Percentiles rank a stretch among this genome's conserved stretches.
phyloP scores from a whole-genome alignment of 2,888 invertebrate genomes.

The Arenicola marina region DNA sequence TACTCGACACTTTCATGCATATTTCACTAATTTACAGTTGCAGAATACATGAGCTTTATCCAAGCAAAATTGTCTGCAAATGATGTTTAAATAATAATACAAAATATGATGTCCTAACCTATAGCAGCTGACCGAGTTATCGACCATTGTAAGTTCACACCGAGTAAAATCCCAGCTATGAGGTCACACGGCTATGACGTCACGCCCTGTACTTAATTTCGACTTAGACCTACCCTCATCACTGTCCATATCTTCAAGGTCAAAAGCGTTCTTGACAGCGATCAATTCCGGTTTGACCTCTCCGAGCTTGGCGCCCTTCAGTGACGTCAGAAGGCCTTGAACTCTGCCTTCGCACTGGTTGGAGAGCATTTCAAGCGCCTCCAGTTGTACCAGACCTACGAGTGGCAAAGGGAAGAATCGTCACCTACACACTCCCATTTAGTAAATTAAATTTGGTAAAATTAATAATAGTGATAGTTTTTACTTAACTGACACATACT shows the following conservation, averaged over 20 bases:
- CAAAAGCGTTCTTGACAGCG: conserved; percentile 72
- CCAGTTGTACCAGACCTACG: conserved; percentile 75
- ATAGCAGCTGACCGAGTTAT: not conserved
- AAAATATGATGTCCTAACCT: too few relatives aligned
- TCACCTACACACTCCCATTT: too few relatives aligned
- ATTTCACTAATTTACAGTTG: too few relatives aligned
- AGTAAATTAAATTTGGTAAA: too few relatives aligned
- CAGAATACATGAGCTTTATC: too few relatives aligned
- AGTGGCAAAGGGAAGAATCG: too few relatives aligned
- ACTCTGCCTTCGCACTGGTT: conserved; percentile 68
- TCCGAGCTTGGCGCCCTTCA: conserved; percentile 13
- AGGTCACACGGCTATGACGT: not conserved
- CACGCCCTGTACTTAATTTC: not conserved
- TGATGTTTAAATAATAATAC: too few relatives aligned
- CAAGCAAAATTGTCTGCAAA: too few relatives aligned
- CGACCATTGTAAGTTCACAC: too few relatives aligned
- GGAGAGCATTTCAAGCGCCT: conserved; percentile 89
- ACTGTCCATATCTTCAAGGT: conserved; percentile 44
- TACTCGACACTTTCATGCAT: too few relatives aligned
- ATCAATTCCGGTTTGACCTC: conserved; percentile 65
- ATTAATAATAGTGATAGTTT: too few relatives aligned
- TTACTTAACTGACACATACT: too few relatives aligned
- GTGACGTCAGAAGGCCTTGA: conserved; percentile 38
- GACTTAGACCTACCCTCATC: conserved; percentile 16
- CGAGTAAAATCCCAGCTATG: not conserved